Conservation (phyloP, 2,113 vertebrate species). For the Ciconia boyciana region DNA sequence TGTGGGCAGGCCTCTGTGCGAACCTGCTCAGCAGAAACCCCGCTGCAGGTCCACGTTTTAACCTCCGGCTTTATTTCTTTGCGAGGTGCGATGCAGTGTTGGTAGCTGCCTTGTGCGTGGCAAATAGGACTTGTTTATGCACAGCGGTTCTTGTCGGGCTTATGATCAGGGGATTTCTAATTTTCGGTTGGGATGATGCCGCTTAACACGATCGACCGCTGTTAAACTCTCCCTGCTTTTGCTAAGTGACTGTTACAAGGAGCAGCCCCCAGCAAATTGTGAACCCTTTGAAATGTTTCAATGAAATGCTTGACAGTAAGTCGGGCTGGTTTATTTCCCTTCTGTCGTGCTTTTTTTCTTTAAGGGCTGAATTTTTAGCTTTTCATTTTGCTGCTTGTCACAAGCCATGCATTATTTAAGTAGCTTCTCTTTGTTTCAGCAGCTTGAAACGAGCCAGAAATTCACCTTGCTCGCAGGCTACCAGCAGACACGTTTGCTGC, state of each 20-base stretch:
- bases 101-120: neutral
- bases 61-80: neutral
- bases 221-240: neutral
- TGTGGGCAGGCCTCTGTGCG: neutral
- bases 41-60: neutral
- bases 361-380: neutral
- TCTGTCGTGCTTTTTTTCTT: neutral
- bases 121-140: neutral
- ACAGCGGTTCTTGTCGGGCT: neutral
- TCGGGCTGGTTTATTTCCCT: neutral
- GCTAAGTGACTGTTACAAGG: neutral
- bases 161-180: neutral
- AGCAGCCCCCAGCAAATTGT: neutral
- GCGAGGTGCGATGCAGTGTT: neutral
- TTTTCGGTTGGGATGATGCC: neutral
- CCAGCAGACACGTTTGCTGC: slow-evolving; percentile 34
- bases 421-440: slow-evolving; percentile 39
- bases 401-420: slow-evolving; percentile 54
- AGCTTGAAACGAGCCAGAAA: slow-evolving; percentile 18
- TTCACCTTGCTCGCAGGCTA: slow-evolving; percentile 49
- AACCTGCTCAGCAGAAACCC: neutral
- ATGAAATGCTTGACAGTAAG: neutral
- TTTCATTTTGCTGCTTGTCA: slow-evolving; percentile 20
- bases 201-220: neutral
- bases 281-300: neutral